phyloP scores from a whole-genome alignment of 1,140 invertebrate species.

The Ips typographus region DNA sequence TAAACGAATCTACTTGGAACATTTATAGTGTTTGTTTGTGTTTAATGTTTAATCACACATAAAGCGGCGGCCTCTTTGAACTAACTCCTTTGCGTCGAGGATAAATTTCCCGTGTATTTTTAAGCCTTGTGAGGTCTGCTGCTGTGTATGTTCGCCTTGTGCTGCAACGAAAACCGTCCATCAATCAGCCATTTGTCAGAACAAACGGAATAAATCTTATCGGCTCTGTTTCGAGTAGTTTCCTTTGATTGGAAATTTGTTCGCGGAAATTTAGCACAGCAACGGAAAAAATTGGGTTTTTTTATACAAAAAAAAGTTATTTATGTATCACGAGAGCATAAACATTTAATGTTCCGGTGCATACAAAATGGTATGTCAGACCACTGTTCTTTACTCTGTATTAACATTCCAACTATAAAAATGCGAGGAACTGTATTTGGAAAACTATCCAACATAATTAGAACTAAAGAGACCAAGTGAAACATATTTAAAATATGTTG shows the following conservation, averaged over 20 bases:
- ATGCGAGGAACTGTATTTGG: no score
- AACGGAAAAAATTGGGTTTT: background rate
- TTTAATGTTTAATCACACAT: conserved; percentile 37
- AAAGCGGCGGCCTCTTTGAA: conserved; percentile 35
- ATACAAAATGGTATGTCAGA: no score
- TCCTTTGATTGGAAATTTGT: conserved; percentile 12
- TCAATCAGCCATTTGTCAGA: conserved; percentile 22
- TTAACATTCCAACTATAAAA: no score
- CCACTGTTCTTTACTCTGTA: no score
- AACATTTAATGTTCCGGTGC: no score
- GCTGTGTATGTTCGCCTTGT: background rate
- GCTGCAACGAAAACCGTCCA: conserved; percentile 8
- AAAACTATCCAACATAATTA: no score
- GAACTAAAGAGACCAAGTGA: no score
- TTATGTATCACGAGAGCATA: no score
- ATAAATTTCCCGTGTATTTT: conserved; percentile 36
- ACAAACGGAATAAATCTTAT: conserved; percentile 22
- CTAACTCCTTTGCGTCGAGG: conserved; percentile 14
- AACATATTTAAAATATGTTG: no score
- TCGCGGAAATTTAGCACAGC: background rate
- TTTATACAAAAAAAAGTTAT: no score
- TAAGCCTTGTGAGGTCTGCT: conserved; percentile 22
- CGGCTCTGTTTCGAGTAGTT: background rate
- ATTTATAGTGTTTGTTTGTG: conserved; percentile 34
- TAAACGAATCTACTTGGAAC: conserved; percentile 33